Evolutionary conservation across 2,888 invertebrate genomes (phyloP), one percentile per base, ranked within the genome.

Genomic region (Teleiodes luculella): DNA sequence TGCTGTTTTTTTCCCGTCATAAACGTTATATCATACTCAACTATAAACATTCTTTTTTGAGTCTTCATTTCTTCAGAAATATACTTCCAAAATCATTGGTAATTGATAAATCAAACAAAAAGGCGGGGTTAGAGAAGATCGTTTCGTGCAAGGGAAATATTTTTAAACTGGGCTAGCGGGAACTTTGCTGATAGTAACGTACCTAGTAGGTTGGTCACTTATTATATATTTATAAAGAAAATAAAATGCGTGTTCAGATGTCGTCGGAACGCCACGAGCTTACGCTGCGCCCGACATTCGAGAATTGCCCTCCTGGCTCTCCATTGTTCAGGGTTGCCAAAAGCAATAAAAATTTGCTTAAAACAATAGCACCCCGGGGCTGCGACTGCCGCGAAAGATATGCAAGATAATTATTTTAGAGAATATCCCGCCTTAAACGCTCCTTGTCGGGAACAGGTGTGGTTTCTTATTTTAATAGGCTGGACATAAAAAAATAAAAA

Each of bases 321-420:
- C 89, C 86, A 89, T 89, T 89, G 89, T 89, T 84, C 79, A 64
- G 78, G 82, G 82, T 82, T 81, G 84, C 82, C 76, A 82, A 78
- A 81, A 83, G 81, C 79, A 84, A 86, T 83, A 88, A 89, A 88
- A 86, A 87, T 66, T 71, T 67, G 70, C 79, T 84, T 83, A 88
- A 88, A 80, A 89, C 89, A 89, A 89, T 88, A 84, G 86, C 81
- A 80, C 84, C 89, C 88, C 68, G 76, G 66, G 86, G 89, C 86
- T 70, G 62, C 64, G 72, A 79, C 79, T 78, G 82, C 84, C 71
- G 78, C 82, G 70, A 80, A 82, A 82, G 82, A 84, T 84, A 77
- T 82, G 79, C 82, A 80, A 72, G 78, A 85, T 87, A 87, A 88
- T 88, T 87, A 87, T 86, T 83, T 82, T 80, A 78, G 79, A 78